Base-by-base conservation (phyloP, 2,113 vertebrate species). In the Nestor notabilis region DNA sequence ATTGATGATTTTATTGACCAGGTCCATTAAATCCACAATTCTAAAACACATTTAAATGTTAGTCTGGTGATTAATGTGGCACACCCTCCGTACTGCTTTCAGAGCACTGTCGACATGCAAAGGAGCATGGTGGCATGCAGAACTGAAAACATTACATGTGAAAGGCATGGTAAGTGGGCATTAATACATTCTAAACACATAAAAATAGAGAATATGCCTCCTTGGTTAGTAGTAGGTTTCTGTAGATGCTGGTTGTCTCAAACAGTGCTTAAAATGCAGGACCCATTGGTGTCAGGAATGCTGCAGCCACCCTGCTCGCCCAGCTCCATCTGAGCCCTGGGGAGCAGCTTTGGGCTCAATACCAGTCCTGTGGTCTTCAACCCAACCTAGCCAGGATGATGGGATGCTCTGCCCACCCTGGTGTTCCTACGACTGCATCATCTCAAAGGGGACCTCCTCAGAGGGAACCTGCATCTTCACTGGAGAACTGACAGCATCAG, bases 11-110 rank as follows among this genome's bases (percentile, higher is more conserved):
- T 97, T 96, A 97, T 85, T 96, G 91, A 98, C 92, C 96, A 91
- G 94, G 95, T 98, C 94, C 96, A 98, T 93, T 98, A 94, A 98
- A 98, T 96, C 94, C 97, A 98, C 95, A 97, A 83, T 95, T 97
- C 92, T 97, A 97, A 97, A 98, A 80, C 96, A 97, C 74, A 96
- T 92, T 97, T 93, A 90, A 96, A 96, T 97, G 98, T 98, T 98
- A 98, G 98, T 98, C 68, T 90, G 95, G 89, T 0, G 63, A 98
- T 97, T 95, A 98, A 98, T 95, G 82, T 66, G 86, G 81, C 93
- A 93, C 55, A 75, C 84, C 89, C 94, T 96, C 97, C 11, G 24
- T 56, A 92, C 97, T 96, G 96, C 92, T 96, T 96, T 97, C 85
- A 96, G 96, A 97, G 96, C 93, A 85, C 96, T 93, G 60, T 49